phyloP scores from a whole-genome alignment of 2,797 vertebrate genomes.

The Fistularia commersonii region DNA sequence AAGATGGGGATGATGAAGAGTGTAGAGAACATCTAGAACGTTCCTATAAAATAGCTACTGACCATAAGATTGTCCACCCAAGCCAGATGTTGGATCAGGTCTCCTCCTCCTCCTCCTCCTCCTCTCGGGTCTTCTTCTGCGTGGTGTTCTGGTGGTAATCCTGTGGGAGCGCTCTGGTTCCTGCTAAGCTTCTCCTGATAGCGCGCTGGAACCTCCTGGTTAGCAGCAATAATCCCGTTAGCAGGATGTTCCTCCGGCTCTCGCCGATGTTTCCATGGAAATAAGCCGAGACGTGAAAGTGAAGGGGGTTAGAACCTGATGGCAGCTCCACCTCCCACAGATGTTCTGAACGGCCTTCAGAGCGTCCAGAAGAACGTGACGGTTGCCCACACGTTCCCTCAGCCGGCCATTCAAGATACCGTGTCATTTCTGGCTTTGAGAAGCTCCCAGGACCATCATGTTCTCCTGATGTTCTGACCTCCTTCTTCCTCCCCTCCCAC shows the following conservation, averaged over 20 bases:
- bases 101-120: slow-evolving; percentile 23
- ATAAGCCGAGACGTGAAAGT: slow-evolving; percentile 8
- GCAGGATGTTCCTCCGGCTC: slow-evolving; percentile 43
- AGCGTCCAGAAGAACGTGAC: no score
- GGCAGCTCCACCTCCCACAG: no score
- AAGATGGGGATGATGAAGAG: no score
- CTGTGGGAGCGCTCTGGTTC: slow-evolving; percentile 54
- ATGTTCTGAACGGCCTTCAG: no score
- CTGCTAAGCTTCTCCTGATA: slow-evolving; percentile 66
- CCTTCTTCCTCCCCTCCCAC: no score
- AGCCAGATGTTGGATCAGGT: slow-evolving; percentile 33
- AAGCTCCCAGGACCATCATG: not conserved
- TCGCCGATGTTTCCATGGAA: slow-evolving; percentile 52
- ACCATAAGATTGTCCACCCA: no score
- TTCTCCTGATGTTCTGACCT: not conserved
- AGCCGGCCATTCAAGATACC: no score
- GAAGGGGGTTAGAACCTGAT: slow-evolving; percentile 19
- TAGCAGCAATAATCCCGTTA: slow-evolving; percentile 60
- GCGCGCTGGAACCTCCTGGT: slow-evolving; percentile 40
- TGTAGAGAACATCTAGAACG: no score
- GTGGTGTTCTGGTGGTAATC: no score
- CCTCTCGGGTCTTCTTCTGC: slow-evolving; percentile 35
- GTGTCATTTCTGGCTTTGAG: no score
- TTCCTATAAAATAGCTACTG: no score
- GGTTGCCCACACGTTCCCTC: no score